Evolutionary conservation across 1,140 invertebrate species (phyloP).

Genomic region (Solenopsis invicta): DNA sequence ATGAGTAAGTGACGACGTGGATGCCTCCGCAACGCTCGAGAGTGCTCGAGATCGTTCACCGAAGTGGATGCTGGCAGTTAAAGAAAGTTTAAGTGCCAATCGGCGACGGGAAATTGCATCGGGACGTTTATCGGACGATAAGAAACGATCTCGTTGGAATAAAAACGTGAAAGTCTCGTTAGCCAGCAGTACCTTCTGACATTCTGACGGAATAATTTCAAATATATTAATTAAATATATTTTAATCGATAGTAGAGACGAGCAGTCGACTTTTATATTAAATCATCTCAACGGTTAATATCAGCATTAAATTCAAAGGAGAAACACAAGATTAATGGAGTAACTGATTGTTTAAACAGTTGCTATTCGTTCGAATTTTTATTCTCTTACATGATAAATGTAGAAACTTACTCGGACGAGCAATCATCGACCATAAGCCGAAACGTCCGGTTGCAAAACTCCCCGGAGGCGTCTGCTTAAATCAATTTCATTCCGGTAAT

Average conservation of each 20-base stretch:
- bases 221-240: background rate
- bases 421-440: slow-evolving; percentile 59
- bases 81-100: slow-evolving; percentile 64
- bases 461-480: slow-evolving; percentile 57
- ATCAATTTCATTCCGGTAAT: slow-evolving; percentile 70
- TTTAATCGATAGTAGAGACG: background rate
- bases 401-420: slow-evolving; percentile 37
- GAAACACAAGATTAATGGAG: background rate
- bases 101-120: slow-evolving; percentile 53
- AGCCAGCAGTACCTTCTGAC: too few species aligned
- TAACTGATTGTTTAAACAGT: background rate
- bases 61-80: slow-evolving; percentile 63
- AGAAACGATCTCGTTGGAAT: slow-evolving; percentile 29
- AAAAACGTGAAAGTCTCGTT: slow-evolving; percentile 11
- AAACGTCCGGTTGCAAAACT: slow-evolving; percentile 61
- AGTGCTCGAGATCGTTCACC: slow-evolving; percentile 59
- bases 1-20: slow-evolving; percentile 69
- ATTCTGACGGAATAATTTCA: slow-evolving; percentile 6
- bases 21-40: slow-evolving; percentile 43
- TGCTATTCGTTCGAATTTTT: slow-evolving; percentile 24
- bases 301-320: background rate
- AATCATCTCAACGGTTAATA: background rate
- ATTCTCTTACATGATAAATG: background rate
- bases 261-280: background rate
- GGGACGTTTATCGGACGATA: slow-evolving; percentile 47